Conservation (phyloP, 2,113 vertebrate genomes). For the Halichoerus grypus region DNA sequence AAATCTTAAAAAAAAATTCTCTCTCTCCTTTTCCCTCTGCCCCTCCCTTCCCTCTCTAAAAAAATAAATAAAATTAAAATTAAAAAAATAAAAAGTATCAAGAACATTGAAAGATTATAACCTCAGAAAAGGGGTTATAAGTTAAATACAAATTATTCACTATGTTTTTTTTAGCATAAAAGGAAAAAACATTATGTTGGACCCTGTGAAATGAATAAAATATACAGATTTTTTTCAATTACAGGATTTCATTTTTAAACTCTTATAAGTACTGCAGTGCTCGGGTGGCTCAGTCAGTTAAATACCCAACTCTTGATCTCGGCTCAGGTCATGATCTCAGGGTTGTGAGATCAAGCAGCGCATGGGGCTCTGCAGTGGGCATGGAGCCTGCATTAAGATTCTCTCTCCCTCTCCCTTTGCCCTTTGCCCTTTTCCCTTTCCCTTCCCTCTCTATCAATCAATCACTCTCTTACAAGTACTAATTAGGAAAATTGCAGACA, state of each 20-base stretch:
- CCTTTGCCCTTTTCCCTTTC: neutral
- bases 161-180: neutral
- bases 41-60: no score
- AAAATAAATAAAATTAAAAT: neutral
- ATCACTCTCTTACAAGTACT: neutral
- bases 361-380: neutral
- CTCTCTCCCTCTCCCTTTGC: neutral
- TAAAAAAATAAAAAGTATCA: neutral
- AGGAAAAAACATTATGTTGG: neutral
- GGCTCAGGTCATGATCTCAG: neutral
- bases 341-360: neutral
- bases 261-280: neutral
- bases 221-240: neutral
- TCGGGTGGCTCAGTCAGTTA: neutral
- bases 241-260: conserved; percentile 3
- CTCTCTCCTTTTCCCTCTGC: no score
- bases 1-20: no score
- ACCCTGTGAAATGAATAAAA: neutral
- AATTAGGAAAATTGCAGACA: neutral
- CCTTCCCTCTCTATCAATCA: neutral
- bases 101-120: neutral
- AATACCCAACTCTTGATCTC: neutral
- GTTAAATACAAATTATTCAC: neutral
- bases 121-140: neutral
- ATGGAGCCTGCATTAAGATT: neutral